Evolutionary conservation across 2,113 vertebrate species (phyloP).

Genomic region (Dipodomys merriami): DNA sequence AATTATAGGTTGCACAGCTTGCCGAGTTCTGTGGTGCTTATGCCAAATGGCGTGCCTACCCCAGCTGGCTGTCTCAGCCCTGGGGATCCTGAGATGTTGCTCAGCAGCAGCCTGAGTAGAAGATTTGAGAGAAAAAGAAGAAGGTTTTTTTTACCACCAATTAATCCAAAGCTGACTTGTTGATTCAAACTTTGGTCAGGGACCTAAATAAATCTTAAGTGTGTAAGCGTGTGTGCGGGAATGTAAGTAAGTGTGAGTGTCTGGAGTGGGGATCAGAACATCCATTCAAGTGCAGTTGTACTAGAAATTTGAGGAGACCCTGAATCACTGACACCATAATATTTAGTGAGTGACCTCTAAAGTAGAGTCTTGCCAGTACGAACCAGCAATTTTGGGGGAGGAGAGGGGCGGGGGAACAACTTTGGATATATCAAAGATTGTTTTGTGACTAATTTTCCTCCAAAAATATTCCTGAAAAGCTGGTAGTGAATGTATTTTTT

Average conservation of each 20-base stretch:
- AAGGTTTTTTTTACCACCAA: not conserved
- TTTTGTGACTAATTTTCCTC: not conserved
- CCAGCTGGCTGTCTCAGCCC: constrained; percentile 38
- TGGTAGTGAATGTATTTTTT: not conserved
- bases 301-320: not conserved
- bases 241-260: not conserved
- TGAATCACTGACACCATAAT: not conserved
- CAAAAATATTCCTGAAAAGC: not conserved
- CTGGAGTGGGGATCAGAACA: not conserved
- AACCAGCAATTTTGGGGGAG: not conserved
- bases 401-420: not conserved
- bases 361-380: not conserved
- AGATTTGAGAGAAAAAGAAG: constrained; percentile 18
- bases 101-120: constrained; percentile 77
- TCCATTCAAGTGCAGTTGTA: not conserved
- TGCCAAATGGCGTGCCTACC: not conserved
- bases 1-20: constrained; percentile 23
- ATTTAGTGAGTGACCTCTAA: not conserved
- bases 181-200: not conserved
- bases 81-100: constrained; percentile 66
- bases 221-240: not conserved
- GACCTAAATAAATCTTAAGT: not conserved
- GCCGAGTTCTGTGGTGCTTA: not conserved
- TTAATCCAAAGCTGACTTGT: not conserved
- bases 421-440: not conserved